phyloP scores from a whole-genome alignment of 1,140 invertebrate genomes.

The Oreohelix idahoensis region DNA sequence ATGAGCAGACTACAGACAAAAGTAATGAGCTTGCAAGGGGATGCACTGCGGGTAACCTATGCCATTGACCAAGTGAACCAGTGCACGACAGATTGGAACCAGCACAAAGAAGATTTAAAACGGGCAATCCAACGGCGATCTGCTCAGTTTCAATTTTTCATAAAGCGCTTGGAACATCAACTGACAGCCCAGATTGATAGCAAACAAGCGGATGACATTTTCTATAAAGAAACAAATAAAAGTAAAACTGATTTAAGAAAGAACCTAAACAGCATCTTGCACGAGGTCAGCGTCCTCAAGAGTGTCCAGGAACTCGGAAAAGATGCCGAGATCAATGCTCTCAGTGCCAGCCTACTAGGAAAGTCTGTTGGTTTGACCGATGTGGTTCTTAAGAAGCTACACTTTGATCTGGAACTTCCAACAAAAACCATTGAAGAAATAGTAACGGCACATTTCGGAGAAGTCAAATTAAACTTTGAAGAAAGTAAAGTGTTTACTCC shows the following conservation, averaged over 20 bases:
- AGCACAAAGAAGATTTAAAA: slow-evolving; percentile 45
- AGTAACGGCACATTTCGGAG: slow-evolving; percentile 40
- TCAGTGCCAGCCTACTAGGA: slow-evolving; percentile 38
- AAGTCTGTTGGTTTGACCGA: slow-evolving; percentile 28
- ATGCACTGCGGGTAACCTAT: slow-evolving; percentile 51
- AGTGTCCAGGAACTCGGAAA: slow-evolving; percentile 49
- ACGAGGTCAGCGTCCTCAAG: slow-evolving; percentile 51
- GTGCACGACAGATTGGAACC: slow-evolving; percentile 43
- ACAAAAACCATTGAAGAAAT: slow-evolving; percentile 38
- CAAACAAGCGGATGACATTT: slow-evolving; percentile 39
- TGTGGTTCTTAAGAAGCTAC: slow-evolving; percentile 9
- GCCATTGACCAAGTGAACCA: slow-evolving; percentile 48
- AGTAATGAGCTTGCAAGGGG: slow-evolving; percentile 45
- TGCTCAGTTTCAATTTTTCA: slow-evolving; percentile 43
- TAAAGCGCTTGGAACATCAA: slow-evolving; percentile 49
- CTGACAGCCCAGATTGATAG: slow-evolving; percentile 49
- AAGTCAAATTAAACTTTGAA: slow-evolving; percentile 18
- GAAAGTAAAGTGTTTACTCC: slow-evolving; percentile 36
- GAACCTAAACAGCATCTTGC: slow-evolving; percentile 48
- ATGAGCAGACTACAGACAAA: slow-evolving; percentile 31
- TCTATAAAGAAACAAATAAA: slow-evolving; percentile 38
- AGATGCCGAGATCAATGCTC: slow-evolving; percentile 46
- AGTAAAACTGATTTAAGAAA: slow-evolving; percentile 46
- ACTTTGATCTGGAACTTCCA: slow-evolving; percentile 21
- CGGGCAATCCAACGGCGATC: slow-evolving; percentile 47